Evolutionary conservation across 2,888 invertebrate genomes (phyloP), one percentile per base, ranked within the genome.

Genomic region (Andrena haemorrhoa): DNA sequence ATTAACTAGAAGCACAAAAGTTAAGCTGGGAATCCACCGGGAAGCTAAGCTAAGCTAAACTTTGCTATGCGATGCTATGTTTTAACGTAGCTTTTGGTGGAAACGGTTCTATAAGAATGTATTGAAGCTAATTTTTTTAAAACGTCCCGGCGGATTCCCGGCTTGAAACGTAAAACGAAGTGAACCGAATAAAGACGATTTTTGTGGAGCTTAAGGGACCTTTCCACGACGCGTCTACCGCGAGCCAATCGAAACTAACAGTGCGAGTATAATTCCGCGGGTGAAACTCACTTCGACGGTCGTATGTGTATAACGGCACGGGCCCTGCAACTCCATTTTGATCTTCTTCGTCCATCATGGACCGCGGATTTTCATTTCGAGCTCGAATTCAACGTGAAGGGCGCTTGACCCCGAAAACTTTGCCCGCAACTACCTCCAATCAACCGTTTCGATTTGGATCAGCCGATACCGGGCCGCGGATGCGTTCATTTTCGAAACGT

Each of bases 311-410:
- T 56, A 56, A 33, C 53, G 29, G 10, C 31, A 41, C 23, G 35
- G 33, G 7, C 8, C 2, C 60, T 23, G 61, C 26, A 72, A 61
- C 83, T 72, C 68, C 29, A 83, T 84, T 75, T 69, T 29, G 63
- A 31, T 31, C 41, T 64, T 51, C 77, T 75, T 65, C 73, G 56
- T 72, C 60, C 60, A 10, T 60, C 60, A 47, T 56, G 68, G 68
- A 47, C 71, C n/a, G 74, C 78, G 79, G 84, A 86, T 86, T 90
- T 88, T 86, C 82, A 90, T 87, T 89, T 82, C 61, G 73, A 78
- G 82, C 75, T 79, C 71, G 73, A 84, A 87, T 83, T 66, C 76
- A 56, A 75, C 76, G 49, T 81, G 85, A 76, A 86, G 82, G 65
- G 73, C 58, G 84, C 87, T 87, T 80, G 90, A 89, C 84, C 84